Evolutionary conservation across 2,888 invertebrate genomes (phyloP), one percentile per base, ranked within the genome.

Genomic region (Ypsolopha scabrella): DNA sequence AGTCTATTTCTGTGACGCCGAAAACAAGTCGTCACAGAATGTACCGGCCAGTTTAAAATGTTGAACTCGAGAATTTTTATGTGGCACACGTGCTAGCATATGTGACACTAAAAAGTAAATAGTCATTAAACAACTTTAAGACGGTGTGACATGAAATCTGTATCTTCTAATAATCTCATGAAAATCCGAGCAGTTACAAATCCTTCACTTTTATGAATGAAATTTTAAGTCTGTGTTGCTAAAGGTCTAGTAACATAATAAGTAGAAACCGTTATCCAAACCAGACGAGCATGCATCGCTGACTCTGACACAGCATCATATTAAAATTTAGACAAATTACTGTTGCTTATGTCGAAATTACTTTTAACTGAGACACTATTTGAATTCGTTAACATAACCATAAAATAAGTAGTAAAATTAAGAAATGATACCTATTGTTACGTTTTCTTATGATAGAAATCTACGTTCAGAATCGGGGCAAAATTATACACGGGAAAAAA

Each of bases 1-100:
- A 72, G 70, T 80, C 85, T 86, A 86, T 86, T 86, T 86, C 65
- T 72, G 81, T 76, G 70, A 78, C 69, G 75, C 74, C 77, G 83
- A 85, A 82, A 85, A 85, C 82, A 83, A 79, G 73, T 68, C 70
- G 69, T 69, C 72, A 70, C 74, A 70, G 75, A 80, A 78, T 74
- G 73, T 74, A 71, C 68, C 73, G 70, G 58, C 59, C 63, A 60
- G 66, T 70, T 65, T 65, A 58, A 69, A 68, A 72, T 9, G 38
- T 39, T 33, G 8, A 41, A 50, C 33, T 35, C 11, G 36, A 34
- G 11, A 35, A 41, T 41, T 47, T 46, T 47, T 41, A 35, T 41
- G 33, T 50, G 37, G 14, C 24, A 39, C 49, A 50, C 41, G 41
- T 41, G 41, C 35, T 14, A n/a, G n/a, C n/a, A 14, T 13, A 44